Evolutionary conservation across 2,888 invertebrate species (phyloP).

Genomic region (Autographa gamma): DNA sequence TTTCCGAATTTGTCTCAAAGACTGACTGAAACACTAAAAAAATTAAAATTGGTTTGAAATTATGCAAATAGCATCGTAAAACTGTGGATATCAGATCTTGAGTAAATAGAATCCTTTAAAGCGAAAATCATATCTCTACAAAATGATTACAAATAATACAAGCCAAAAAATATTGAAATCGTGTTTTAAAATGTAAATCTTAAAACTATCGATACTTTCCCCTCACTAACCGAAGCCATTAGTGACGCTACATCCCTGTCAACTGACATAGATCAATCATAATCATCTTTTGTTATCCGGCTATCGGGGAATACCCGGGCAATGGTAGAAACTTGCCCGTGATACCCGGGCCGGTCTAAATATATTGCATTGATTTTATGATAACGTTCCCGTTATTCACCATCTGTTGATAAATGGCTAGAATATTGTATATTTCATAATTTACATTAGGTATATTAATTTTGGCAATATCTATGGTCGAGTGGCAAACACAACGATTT

Average conservation of each 20-base stretch:
- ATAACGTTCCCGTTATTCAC: constrained; percentile 17
- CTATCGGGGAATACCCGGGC: constrained; percentile 49
- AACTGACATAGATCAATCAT: constrained; percentile 70
- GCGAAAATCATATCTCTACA: neutral
- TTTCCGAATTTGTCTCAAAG: no score
- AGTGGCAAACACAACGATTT: no score
- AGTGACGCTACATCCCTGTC: constrained; percentile 61
- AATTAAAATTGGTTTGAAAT: no score
- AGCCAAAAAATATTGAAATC: no score
- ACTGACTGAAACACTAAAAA: no score
- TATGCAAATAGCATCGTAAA: no score
- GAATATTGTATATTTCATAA: no score
- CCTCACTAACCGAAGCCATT: constrained; percentile 59
- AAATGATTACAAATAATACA: neutral
- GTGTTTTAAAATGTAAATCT: no score
- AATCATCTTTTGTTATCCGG: constrained; percentile 66
- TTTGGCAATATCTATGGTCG: no score
- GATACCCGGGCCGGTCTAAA: constrained; percentile 30
- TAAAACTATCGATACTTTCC: constrained; percentile 41
- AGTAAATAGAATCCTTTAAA: no score
- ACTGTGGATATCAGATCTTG: no score
- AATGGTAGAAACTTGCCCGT: constrained; percentile 43
- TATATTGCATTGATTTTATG: constrained; percentile 53
- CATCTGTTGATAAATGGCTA: neutral
- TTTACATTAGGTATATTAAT: no score